Base-by-base conservation (phyloP, 2,888 invertebrate genomes). In the Schizaphis graminum region DNA sequence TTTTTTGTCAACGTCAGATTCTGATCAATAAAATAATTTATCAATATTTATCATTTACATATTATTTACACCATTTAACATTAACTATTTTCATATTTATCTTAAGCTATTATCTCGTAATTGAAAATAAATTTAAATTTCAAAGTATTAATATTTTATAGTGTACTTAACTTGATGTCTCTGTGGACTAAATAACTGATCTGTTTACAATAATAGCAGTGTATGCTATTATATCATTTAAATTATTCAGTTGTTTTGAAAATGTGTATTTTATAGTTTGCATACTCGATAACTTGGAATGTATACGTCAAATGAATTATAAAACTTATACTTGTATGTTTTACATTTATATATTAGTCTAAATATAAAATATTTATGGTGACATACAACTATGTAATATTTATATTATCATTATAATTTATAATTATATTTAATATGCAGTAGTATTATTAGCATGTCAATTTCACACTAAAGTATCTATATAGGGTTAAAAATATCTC, bases 201-300 rank as follows among this genome's bases (percentile, higher is more conserved):
- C 35, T 77, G 21, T 35, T 77, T 35, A 35, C 35, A 35, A 77
- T 77, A 77, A 77, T 35, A 77, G 35, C 35, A 77, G 0, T 21
- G 8, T 77, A 77, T 77, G 2, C 77, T 8, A 77, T 77, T 35
- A 77, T 57, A 77, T 77, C 35, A 77, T 77, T 49, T 53, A 16
- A 87, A 53, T 53, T 87, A 53, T 53, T 53, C 87, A 87, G 35
- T 53, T 47, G 49, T 87, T 87, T 87, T 28, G 49, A 35, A 87
- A 87, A 87, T 53, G n/a, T 10, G 49, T 47, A 87, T 87, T 47
- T n/a, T 87, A 87, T 87, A n/a, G n/a, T 87, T 53, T 53, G 8
- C 21, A 53, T 53, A 24, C 16, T 8, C 77, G 8, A 87, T 35
- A n/a, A 53, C 77, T 77, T 77, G 35, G 21, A 77, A 35, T 77